These are phyloP conservation scores for Protobothrops flavoviridis DNA, from an alignment of 2,113 vertebrate genomes.

Conservation along the genomic window DNA sequence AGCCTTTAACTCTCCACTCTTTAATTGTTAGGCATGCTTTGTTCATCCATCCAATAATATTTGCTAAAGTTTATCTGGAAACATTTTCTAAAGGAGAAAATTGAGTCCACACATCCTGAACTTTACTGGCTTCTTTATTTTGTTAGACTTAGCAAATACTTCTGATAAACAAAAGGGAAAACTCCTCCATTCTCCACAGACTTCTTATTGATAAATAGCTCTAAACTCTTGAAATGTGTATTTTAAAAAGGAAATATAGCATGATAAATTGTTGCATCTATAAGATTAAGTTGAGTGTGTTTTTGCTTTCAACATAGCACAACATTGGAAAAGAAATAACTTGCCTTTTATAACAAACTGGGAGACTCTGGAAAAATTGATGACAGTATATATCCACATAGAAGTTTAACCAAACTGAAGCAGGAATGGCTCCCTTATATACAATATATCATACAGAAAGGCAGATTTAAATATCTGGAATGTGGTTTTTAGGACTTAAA, in stretches of 20 bases:
- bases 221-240: not conserved
- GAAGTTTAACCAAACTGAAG: not conserved
- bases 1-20: not conserved
- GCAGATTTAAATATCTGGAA: not conserved
- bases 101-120: not conserved
- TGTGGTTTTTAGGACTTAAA: not conserved
- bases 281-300: not conserved
- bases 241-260: not conserved
- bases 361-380: not conserved
- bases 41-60: not conserved
- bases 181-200: not conserved
- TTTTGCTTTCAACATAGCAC: not conserved
- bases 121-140: not conserved
- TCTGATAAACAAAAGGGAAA: not conserved
- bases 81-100: not conserved
- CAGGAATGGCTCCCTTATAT: not conserved
- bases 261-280: not conserved
- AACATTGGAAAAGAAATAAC: not conserved
- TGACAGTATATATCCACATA: not conserved
- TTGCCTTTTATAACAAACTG: not conserved
- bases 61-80: not conserved
- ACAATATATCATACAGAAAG: not conserved
- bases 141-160: not conserved
- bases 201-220: not conserved
- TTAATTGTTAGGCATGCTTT: not conserved